A percentile compares a stretch with the other conserved stretches of the same genome.
Conservation (phyloP, 2,888 invertebrate genomes). For the Drosophila sordidula region DNA sequence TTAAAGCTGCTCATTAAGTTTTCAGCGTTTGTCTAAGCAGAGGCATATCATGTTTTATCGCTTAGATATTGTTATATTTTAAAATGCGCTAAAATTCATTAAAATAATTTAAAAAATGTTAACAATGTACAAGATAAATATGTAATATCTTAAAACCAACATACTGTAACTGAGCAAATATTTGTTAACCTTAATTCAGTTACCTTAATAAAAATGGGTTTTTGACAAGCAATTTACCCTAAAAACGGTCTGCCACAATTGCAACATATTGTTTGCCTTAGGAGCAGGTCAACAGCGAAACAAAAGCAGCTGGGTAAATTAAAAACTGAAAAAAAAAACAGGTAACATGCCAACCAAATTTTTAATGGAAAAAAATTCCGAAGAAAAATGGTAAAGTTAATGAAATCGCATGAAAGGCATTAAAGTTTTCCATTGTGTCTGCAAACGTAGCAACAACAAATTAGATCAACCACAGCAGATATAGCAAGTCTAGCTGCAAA, state of each 20-base stretch:
- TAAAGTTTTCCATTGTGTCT: slow-evolving; percentile 32
- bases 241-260: background rate
- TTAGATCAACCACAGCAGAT: slow-evolving; percentile 32
- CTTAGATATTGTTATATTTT: too few relatives aligned
- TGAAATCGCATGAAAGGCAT: slow-evolving; percentile 42
- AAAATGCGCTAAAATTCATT: background rate
- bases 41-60: too few relatives aligned
- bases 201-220: background rate
- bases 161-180: background rate
- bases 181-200: slow-evolving; percentile 7
- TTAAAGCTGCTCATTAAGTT: slow-evolving; percentile 28
- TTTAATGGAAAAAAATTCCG: background rate
- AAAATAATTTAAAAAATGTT: background rate
- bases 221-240: slow-evolving; percentile 3
- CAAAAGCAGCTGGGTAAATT: slow-evolving; percentile 2
- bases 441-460: slow-evolving; percentile 33
- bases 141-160: background rate
- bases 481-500: slow-evolving; percentile 12
- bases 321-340: background rate
- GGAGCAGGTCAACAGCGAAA: background rate
- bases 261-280: background rate
- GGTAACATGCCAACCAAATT: background rate
- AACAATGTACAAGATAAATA: background rate
- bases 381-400: slow-evolving; percentile 34
- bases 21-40: slow-evolving; percentile 2